These are phyloP conservation scores for Gnathonemus longibarbis DNA, from an alignment of 2,113 vertebrate species.

Conservation along the genomic window DNA sequence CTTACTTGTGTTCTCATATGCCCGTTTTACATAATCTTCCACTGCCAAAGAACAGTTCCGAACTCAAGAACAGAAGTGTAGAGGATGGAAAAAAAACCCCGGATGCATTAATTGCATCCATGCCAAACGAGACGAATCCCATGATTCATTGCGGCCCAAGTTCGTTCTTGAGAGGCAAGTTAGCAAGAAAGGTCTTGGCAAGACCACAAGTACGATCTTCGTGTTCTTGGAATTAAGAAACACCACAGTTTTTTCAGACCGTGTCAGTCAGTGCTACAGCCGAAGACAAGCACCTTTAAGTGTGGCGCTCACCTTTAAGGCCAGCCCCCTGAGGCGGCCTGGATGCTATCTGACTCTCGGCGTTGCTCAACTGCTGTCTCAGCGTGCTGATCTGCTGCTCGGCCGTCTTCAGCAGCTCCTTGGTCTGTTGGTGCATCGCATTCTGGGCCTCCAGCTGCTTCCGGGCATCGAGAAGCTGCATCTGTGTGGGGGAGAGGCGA, in stretches of 20 bases:
- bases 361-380: slow-evolving; percentile 71
- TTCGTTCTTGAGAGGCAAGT: background rate
- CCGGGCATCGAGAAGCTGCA: slow-evolving; percentile 82
- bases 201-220: background rate
- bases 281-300: background rate
- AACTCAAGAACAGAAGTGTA: background rate
- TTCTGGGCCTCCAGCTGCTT: slow-evolving; percentile 81
- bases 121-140: background rate
- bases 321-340: slow-evolving; percentile 52
- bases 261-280: background rate
- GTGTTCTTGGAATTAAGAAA: background rate
- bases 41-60: background rate
- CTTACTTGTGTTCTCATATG: background rate
- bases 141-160: background rate
- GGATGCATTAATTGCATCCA: background rate
- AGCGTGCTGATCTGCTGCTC: slow-evolving; percentile 74
- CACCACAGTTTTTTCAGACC: background rate
- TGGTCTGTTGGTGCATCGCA: slow-evolving; percentile 77
- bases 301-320: background rate
- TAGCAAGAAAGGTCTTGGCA: background rate
- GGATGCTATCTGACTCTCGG: slow-evolving; percentile 62
- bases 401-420: slow-evolving; percentile 79
- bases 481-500: slow-evolving; percentile 46
- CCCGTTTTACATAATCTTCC: background rate
- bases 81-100: background rate